phyloP scores from a whole-genome alignment of 2,888 invertebrate genomes.

The Apodemia duryi region DNA sequence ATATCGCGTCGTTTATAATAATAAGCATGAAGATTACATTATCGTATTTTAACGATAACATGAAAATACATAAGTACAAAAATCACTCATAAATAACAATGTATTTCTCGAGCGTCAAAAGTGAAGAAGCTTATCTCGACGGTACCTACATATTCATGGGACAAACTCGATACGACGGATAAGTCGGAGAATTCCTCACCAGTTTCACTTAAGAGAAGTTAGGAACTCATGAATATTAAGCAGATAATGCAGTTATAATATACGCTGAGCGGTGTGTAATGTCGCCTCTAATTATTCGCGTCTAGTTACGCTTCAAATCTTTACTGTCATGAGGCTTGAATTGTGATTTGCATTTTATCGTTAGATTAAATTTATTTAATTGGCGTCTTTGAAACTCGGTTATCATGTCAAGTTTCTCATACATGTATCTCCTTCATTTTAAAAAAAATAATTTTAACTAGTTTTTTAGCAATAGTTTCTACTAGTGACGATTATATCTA shows the following conservation, averaged over 20 bases:
- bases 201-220: conserved; percentile 57
- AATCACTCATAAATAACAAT: conserved; percentile 8
- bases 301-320: conserved; percentile 11
- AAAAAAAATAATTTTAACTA: no score
- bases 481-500: no score
- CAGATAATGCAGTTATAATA: conserved; percentile 70
- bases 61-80: background rate
- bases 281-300: conserved; percentile 6
- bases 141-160: conserved; percentile 60
- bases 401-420: background rate
- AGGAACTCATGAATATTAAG: conserved; percentile 67
- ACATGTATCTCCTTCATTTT: background rate
- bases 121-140: conserved; percentile 39
- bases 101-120: background rate
- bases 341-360: conserved; percentile 7
- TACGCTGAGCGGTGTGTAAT: conserved; percentile 28
- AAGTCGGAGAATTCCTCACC: conserved; percentile 61
- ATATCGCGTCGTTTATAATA: background rate
- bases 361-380: background rate
- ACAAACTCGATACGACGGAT: conserved; percentile 49
- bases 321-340: conserved; percentile 2
- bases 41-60: conserved; percentile 1
- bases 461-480: no score
- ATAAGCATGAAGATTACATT: background rate
- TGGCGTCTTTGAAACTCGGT: background rate